Evolutionary conservation across 1,140 invertebrate species (phyloP), one percentile per base, ranked within the genome.

Genomic region (Rhopalosiphum padi): DNA sequence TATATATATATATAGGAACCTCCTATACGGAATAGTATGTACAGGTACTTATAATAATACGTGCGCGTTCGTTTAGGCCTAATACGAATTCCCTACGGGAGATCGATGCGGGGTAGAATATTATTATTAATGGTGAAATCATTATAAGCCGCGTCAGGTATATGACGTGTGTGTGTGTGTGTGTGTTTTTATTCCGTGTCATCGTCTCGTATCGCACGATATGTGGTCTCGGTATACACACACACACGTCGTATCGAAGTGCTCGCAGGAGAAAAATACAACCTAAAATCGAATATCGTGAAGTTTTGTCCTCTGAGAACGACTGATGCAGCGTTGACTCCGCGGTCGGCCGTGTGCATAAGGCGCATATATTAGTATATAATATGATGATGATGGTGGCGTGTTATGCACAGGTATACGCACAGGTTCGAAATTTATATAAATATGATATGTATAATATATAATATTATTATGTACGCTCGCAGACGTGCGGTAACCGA

Each of bases 41-140:
- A 77, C n/a, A 77, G 53, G 53, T 77, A 77, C 60, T n/a, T 77
- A 48, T 46, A 48, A 86, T 86, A 48, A 86, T 46, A 46, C 9
- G 83, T 43, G 48, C 46, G 46, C 35, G 41, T 87, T 25, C 83
- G 83, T 89, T n/a, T 37, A 88, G 46, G 86, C 46, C 87, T 48
- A 82, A 91, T 22, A 82, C 35, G n/a, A 83, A 83, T 51, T 91
- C 90, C 48, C 90, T 25, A 37, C 90, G 60, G 90, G 90, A 77
- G 68, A n/a, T 82, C 60, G 43, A 87, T 87, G 60, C 30, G 43
- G 30, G 68, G 68, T 30, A 37, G 68, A 37, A 35, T 23, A 89
- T 88, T 35, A 60, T 83, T 91, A 91, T 91, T 91, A 48, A 91
- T 91, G 90, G 60, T 83, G 60, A 82, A 82, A 83, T 91, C 90